phyloP scores from a whole-genome alignment of 2,797 vertebrate genomes.

The Neopelma chrysocephalum region DNA sequence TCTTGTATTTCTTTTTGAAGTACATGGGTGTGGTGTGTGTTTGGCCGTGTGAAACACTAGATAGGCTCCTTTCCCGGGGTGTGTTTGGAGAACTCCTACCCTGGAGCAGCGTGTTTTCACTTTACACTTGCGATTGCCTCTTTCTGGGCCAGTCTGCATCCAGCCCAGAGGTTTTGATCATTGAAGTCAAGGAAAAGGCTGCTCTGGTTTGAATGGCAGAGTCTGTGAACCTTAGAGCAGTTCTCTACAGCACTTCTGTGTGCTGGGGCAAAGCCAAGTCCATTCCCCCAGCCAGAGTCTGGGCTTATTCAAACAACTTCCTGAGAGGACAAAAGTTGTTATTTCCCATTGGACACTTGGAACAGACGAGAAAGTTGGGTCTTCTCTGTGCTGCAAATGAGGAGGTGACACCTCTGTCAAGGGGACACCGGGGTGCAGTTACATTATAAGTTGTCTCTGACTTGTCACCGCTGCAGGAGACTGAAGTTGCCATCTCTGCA shows the following conservation, averaged over 20 bases:
- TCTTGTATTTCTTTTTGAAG: neutral
- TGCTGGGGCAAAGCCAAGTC: neutral
- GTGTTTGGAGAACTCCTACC: neutral
- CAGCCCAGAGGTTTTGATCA: neutral
- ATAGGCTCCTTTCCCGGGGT: neutral
- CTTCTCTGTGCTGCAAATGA: neutral
- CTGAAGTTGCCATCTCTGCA: neutral
- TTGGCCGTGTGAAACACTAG: neutral
- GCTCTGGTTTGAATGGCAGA: neutral
- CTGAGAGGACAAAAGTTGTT: neutral
- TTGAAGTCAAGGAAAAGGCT: neutral
- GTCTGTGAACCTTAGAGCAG: neutral
- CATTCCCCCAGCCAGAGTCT: neutral
- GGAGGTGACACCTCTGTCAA: neutral
- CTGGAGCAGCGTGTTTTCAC: neutral
- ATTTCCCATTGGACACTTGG: neutral
- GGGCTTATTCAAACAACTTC: neutral
- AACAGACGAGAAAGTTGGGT: neutral
- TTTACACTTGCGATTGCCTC: neutral
- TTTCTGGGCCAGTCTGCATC: neutral
- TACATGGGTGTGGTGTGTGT: neutral
- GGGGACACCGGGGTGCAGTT: neutral
- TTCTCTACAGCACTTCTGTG: neutral
- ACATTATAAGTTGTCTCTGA: neutral
- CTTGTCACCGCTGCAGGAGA: neutral